Conservation (phyloP, 2,888 invertebrate species). For the Trichacis sp. region DNA sequence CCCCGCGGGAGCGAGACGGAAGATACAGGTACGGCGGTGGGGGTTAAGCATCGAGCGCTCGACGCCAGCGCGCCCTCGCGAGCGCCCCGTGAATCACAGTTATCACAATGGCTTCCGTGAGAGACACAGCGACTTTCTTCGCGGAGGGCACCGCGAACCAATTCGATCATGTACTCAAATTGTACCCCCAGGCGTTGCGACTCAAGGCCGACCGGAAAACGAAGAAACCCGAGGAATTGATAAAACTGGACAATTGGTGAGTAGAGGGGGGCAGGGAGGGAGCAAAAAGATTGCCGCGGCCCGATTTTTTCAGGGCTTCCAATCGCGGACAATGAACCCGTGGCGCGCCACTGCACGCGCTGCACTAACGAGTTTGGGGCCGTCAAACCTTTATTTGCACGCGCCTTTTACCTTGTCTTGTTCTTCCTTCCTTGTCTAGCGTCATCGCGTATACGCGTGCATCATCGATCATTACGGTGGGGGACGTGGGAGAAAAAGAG, state of each 20-base stretch:
- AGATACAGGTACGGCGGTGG: conserved; percentile 3
- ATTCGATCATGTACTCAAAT: conserved; percentile 88
- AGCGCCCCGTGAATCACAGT: conserved; percentile 53
- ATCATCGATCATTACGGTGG: no score
- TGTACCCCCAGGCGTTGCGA: conserved; percentile 91
- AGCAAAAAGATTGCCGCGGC: conserved; percentile 10
- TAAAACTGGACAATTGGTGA: conserved; percentile 96
- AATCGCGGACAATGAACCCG: conserved; percentile 68
- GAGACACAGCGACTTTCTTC: conserved; percentile 94
- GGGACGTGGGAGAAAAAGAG: not conserved
- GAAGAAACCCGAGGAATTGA: conserved; percentile 94
- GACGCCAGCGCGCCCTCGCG: conserved; percentile 51
- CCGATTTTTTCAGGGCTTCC: conserved; percentile 42
- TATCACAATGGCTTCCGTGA: conserved; percentile 85
- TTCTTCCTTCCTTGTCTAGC: no score
- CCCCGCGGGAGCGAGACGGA: conserved; percentile 20
- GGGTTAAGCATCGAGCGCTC: conserved; percentile 18
- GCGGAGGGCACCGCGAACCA: conserved; percentile 88
- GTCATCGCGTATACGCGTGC: no score
- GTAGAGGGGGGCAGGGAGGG: no score
- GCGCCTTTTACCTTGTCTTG: not conserved
- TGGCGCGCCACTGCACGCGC: conserved; percentile 57
- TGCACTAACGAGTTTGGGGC: conserved; percentile 14
- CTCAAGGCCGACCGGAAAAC: conserved; percentile 90
- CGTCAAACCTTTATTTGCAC: conserved; percentile 7